These are phyloP conservation scores for Helicorthomorpha holstii DNA, from an alignment of 1,140 invertebrate genomes.

Conservation along the genomic window DNA sequence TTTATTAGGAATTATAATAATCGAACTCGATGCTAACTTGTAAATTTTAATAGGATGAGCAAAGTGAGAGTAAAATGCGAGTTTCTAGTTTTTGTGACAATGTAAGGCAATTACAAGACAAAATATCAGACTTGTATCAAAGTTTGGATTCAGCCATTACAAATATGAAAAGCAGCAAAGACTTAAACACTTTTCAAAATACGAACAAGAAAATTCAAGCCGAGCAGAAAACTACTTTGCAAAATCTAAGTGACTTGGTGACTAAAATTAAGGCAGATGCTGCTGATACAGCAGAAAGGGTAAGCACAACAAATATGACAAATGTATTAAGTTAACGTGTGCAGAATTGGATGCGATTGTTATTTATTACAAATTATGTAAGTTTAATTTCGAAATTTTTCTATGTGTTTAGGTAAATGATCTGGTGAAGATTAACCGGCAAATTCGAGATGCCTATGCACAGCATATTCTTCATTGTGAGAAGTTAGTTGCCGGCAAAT, in stretches of 20 bases:
- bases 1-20: not conserved
- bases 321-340: too few species aligned
- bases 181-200: constrained; percentile 32
- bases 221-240: constrained; percentile 43
- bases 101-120: constrained; percentile 41
- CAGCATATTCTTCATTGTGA: constrained; percentile 37
- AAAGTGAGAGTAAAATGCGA: constrained; percentile 35
- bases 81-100: constrained; percentile 33
- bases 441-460: constrained; percentile 25
- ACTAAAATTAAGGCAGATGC: constrained; percentile 42
- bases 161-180: constrained; percentile 45
- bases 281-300: constrained; percentile 40
- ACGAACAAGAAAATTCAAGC: constrained; percentile 41
- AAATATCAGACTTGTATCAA: constrained; percentile 40
- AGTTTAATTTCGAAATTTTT: not conserved
- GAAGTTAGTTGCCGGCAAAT: constrained; percentile 45
- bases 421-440: constrained; percentile 40
- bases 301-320: constrained; percentile 8
- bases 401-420: constrained; percentile 31
- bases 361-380: too few species aligned
- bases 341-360: too few species aligned
- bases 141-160: constrained; percentile 43
- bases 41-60: constrained; percentile 30
- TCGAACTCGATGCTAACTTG: not conserved
- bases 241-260: constrained; percentile 36